Conservation (phyloP, 2,797 vertebrate species). For the Pangasius mekongensis region DNA sequence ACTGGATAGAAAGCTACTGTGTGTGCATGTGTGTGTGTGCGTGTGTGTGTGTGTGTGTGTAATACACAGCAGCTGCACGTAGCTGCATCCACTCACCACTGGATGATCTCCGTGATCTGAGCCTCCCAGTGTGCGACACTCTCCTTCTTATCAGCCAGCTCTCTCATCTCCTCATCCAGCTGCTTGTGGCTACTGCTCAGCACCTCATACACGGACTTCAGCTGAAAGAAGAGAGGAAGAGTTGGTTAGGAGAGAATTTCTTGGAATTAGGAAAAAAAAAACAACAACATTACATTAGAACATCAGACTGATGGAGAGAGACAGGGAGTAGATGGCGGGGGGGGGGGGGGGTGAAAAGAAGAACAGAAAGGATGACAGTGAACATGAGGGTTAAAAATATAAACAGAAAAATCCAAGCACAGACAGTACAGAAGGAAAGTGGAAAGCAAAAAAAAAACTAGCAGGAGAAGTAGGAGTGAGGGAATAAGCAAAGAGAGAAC, state of each 20-base stretch:
- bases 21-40: not conserved
- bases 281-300: too few species aligned
- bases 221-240: slow-evolving; percentile 65
- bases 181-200: slow-evolving; percentile 83
- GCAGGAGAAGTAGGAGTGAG: not conserved
- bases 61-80: slow-evolving; percentile 57
- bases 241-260: not conserved
- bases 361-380: not conserved
- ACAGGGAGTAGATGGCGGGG: not conserved
- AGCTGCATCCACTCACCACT: slow-evolving; percentile 83
- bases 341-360: not conserved
- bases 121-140: slow-evolving; percentile 98
- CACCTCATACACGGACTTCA: slow-evolving; percentile 84
- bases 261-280: not conserved
- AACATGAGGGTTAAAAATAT: not conserved
- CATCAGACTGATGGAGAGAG: slow-evolving; percentile 2
- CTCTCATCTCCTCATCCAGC: slow-evolving; percentile 93
- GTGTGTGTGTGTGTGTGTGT: slow-evolving; percentile 49
- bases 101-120: slow-evolving; percentile 99
- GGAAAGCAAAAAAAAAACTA: not conserved
- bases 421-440: not conserved
- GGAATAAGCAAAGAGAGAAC: not conserved
- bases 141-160: slow-evolving; percentile 95
- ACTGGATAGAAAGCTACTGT: not conserved
- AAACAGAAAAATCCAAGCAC: not conserved